Conservation (phyloP, 2,888 invertebrate species). For the Hirtodrosophila duncani region DNA sequence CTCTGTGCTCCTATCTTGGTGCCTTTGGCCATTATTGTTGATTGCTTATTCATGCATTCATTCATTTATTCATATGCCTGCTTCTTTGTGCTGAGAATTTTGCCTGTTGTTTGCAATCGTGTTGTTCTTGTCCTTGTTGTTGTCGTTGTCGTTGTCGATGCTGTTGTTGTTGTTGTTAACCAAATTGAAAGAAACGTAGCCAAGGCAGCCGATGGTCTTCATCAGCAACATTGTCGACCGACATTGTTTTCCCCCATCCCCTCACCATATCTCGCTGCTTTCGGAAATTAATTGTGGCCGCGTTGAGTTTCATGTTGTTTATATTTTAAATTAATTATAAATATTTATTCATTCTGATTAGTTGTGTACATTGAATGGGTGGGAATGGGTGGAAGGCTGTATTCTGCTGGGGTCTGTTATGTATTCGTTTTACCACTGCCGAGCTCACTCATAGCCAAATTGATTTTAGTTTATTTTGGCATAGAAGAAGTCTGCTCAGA, state of each 20-base stretch:
- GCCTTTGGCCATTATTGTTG: slow-evolving; percentile 58
- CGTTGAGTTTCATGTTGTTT: slow-evolving; percentile 53
- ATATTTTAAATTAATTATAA: slow-evolving; percentile 73
- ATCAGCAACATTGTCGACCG: too few relatives aligned
- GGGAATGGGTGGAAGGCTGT: slow-evolving; percentile 4
- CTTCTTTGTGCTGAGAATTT: slow-evolving; percentile 33
- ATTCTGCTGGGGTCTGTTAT: not conserved
- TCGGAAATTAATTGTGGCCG: slow-evolving; percentile 63
- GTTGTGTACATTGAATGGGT: slow-evolving; percentile 28
- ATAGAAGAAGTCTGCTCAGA: slow-evolving; percentile 34
- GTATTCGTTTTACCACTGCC: slow-evolving; percentile 16
- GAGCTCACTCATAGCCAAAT: slow-evolving; percentile 64
- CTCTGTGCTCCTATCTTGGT: too few relatives aligned
- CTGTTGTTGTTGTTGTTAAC: slow-evolving; percentile 13
- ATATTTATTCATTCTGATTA: slow-evolving; percentile 72
- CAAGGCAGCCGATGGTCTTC: too few relatives aligned
- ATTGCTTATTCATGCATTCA: slow-evolving; percentile 69
- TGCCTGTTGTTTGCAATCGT: slow-evolving; percentile 46
- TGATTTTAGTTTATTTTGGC: slow-evolving; percentile 71
- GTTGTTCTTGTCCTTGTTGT: not conserved
- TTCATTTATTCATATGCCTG: slow-evolving; percentile 66
- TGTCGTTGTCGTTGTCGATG: too few relatives aligned
- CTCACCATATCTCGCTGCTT: slow-evolving; percentile 3
- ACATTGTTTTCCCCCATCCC: slow-evolving; percentile 5
- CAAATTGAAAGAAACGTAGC: slow-evolving; percentile 36